Evolutionary conservation across 2,113 vertebrate species (phyloP).

Genomic region (Crotalus viridis): DNA sequence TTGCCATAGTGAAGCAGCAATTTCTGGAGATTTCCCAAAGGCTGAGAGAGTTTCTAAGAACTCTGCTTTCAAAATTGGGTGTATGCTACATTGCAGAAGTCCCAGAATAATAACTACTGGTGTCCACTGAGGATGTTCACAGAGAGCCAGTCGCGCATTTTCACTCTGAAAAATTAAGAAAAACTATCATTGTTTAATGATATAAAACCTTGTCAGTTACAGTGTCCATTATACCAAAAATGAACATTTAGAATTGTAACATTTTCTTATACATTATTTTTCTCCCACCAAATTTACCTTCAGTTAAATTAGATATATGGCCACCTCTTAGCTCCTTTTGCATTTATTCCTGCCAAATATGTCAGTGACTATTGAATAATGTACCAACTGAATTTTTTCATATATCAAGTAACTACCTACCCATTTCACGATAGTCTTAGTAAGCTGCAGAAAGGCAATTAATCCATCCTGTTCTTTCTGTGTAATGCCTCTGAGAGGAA

Average conservation of each 20-base stretch:
- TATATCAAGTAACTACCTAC: slow-evolving; percentile 60
- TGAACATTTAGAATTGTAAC: neutral
- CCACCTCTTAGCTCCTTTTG: neutral
- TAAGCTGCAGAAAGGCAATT: slow-evolving; percentile 88
- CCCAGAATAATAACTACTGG: slow-evolving; percentile 94
- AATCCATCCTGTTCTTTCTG: slow-evolving; percentile 94
- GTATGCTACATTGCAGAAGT: slow-evolving; percentile 91
- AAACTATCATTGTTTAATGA: neutral
- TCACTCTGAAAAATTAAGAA: slow-evolving; percentile 78
- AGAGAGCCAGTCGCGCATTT: slow-evolving; percentile 91
- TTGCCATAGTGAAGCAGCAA: slow-evolving; percentile 95
- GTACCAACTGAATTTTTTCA: neutral
- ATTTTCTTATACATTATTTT: neutral
- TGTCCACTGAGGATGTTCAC: slow-evolving; percentile 97
- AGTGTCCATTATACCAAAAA: neutral
- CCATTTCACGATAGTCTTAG: slow-evolving; percentile 90
- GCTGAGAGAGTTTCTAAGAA: slow-evolving; percentile 85
- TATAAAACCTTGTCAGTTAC: neutral
- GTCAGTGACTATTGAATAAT: neutral
- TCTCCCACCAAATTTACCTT: neutral
- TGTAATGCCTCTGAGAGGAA: slow-evolving; percentile 90
- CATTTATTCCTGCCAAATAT: neutral
- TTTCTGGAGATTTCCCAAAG: slow-evolving; percentile 94
- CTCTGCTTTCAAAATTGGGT: slow-evolving; percentile 89
- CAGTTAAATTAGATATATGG: neutral